phyloP scores from a whole-genome alignment of 2,888 invertebrate species.

The Ligdia adustata region DNA sequence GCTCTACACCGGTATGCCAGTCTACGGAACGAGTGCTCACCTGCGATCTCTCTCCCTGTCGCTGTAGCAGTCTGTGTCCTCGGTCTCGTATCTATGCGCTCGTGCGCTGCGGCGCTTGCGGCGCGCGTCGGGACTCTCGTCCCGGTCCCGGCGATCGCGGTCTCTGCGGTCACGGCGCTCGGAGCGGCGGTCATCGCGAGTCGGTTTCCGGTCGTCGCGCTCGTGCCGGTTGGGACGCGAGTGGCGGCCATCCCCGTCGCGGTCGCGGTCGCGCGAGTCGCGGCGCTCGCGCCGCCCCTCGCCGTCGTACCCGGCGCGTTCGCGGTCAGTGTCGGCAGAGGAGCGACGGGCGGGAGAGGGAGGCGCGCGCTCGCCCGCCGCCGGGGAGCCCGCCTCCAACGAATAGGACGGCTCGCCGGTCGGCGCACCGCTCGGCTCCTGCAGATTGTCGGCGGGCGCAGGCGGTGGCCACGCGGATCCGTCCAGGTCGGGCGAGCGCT shows the following conservation, averaged over 20 bases:
- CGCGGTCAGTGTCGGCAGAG: constrained; percentile 8
- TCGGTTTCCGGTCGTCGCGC: constrained; percentile 61
- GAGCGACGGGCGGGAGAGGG: background rate
- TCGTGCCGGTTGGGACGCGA: constrained; percentile 49
- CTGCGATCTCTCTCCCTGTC: constrained; percentile 85
- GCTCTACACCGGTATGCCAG: background rate
- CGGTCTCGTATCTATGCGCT: constrained; percentile 84
- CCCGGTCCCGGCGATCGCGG: constrained; percentile 50
- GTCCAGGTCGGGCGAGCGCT: constrained; percentile 69
- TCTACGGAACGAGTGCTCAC: constrained; percentile 39
- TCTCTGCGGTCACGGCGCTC: constrained; percentile 55
- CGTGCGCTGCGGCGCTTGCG: constrained; percentile 64
- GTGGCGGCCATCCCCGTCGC: constrained; percentile 58
- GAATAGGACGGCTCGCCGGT: constrained; percentile 63
- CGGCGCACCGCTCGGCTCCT: constrained; percentile 68
- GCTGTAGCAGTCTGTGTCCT: constrained; percentile 88
- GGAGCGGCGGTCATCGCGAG: too few relatives aligned
- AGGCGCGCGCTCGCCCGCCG: background rate
- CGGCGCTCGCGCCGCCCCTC: constrained; percentile 54
- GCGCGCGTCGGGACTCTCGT: constrained; percentile 62
- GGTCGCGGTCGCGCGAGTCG: constrained; percentile 42
- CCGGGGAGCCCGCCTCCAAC: constrained; percentile 67
- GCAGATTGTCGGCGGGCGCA: constrained; percentile 68
- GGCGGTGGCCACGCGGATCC: constrained; percentile 57
- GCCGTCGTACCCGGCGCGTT: constrained; percentile 53